Evolutionary conservation across 2,113 vertebrate genomes (phyloP), one percentile per base, ranked within the genome.

Genomic region (Cygnus atratus): DNA sequence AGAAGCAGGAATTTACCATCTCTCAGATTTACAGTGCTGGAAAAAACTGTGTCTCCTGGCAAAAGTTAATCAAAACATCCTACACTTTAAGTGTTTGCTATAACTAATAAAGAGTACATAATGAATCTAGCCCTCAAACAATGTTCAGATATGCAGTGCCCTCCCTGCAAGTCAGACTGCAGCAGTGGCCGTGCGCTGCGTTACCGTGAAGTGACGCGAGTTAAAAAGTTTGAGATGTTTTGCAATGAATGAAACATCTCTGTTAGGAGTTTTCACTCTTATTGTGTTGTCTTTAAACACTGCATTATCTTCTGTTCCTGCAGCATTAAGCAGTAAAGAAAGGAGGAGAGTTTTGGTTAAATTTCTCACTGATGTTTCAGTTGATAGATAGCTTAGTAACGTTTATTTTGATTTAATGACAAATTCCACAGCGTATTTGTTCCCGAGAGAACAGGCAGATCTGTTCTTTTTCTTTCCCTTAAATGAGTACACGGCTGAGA

Each of bases 371-470:
- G 4, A 1, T 10, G 48, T 48, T 44, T 57, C 11, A 16, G 76
- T 9, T 48, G 37, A 54, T 48, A 29, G 76, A 26, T 16, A 80
- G 50, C 71, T 70, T 3, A 18, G 63, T 18, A 75, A 29, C 26
- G 0, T 68, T 76, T 58, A 13, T 13, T 85, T 14, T 4, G 39
- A n/a, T 5, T 61, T 0, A 65, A 17, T 25, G 88, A 77, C 75
- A 62, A 39, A 15, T 89, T 2, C 9, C 77, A 2, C 9, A 25
- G 62, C 1, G 16, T 37, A 16, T 59, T 95, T 73, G 84, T 78
- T 82, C 85, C 83, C 58, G n/a, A 74, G 77, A 90, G 90, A 92
- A 87, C 78, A 58, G 91, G 80, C 74, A 48, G 84, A 73, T 91
- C 91, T 88, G 71, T 63, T 91, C 87, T 89, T 83, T 93, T 68